Evolutionary conservation across 1,140 invertebrate genomes (phyloP), one percentile per base, ranked within the genome.

Genomic region (Lutraria rhynchaena): DNA sequence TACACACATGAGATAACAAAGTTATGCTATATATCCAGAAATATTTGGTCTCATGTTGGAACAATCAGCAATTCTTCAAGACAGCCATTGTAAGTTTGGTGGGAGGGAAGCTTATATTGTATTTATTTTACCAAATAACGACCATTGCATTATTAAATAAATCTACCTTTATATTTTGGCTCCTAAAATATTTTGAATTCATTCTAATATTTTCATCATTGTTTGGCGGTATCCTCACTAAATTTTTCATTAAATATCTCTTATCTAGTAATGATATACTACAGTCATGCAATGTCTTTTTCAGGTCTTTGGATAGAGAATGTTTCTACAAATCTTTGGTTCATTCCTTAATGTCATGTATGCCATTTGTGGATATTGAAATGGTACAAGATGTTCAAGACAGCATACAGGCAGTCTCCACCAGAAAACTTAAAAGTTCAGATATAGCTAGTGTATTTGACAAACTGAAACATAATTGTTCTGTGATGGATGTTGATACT

Each of bases 21-120:
- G 63, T 81, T 94, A 4, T 87, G 87, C 41, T 75, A 82, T 17
- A 35, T 94, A 13, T 92, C 93, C 61, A 85, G 91, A 46, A 90
- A 93, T 19, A 82, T 94, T 3, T 94, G 94, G 94, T 89, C 85
- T 9, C 94, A 94, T 84, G 91, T 90, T 67, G 15, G 7, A 19
- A 27, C 24, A 3, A 49, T 57, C 37, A 75, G 31, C 29, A 51
- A 61, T 24, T 1, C 24, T 22, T 63, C 9, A 24, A 60, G 31
- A 24, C 37, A 69, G 24, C n/a, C 29, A 5, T 49, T 49, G 61
- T 82, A n/a, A 63, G 55, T 44, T 41, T 41, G 5, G n/a, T n/a
- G n/a, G n/a, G n/a, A n/a, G n/a, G n/a, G n/a, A n/a, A n/a, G n/a
- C n/a, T n/a, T n/a, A n/a, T n/a, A n/a, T n/a, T n/a, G n/a, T n/a